Evolutionary conservation across 2,888 invertebrate species (phyloP), one percentile per base, ranked within the genome.

Genomic region (Molanna angustata): DNA sequence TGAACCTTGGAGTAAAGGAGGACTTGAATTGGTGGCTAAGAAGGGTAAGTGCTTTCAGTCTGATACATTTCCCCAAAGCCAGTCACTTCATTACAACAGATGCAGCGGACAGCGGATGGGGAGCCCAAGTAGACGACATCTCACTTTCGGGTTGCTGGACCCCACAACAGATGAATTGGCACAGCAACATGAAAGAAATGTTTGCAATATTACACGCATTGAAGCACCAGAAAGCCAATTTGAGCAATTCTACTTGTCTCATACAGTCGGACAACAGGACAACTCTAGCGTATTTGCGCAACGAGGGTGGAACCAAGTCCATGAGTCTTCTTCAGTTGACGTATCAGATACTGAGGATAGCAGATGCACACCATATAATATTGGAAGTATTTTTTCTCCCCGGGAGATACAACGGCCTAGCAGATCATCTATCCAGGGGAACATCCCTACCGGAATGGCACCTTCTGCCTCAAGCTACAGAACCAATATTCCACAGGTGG

Each of bases 241-340:
- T 43, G 22, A 43, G 16, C 2, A 20, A 22, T 43, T 22, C 14
- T 63, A 0, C 2, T 35, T 35, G 35, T 35, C 9, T 35, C 35
- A 35, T 62, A 0, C 62, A 62, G 21, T 54, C 60, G 4, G 63
- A 62, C 62, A 63, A 60, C 55, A 51, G 21, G 7, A 62, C 61
- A 0, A 61, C 62, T 0, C 56, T 62, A 0, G 37, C 62, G 0
- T 62, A 62, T 20, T 6, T 63, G 9, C 17, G 54, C 18, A 62
- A 61, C 27, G 35, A 35, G 14, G 35, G 35, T 11, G 49, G 44
- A 2, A 49, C 44, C 1, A 43, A 11, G 21, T 49, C 49, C 4
- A 1, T 33, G n/a, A 22, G 7, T 11, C n/a, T 53, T 4, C 39
- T 49, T 4, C 18, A 32, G 17, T 2, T 31, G 4, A 33, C 17